Evolutionary conservation across 2,888 invertebrate species (phyloP), one percentile per base, ranked within the genome.

Genomic region (Tinea pellionella): DNA sequence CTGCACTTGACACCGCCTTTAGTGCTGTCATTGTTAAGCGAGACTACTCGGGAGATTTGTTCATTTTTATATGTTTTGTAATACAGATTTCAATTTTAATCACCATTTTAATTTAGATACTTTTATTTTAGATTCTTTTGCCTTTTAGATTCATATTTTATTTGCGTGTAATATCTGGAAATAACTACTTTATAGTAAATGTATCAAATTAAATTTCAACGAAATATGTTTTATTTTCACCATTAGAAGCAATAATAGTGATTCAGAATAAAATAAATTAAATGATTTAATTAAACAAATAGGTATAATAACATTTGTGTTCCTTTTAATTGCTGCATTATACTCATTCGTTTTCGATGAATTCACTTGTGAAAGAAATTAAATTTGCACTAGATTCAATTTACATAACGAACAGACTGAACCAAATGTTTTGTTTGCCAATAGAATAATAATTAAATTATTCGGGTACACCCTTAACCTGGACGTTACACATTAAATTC

Each of bases 361-460:
- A 85, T 80, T 82, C 78, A 76, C 81, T 83, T 80, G 80, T 83
- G 78, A 80, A 84, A 79, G 77, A 75, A 75, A 79, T 83, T 76
- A 81, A 83, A 84, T 83, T 82, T 81, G 74, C 78, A 78, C 79
- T 77, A 80, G 80, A 47, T 83, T 80, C 78, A 79, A 86, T 86
- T 85, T 83, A 77, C 84, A 84, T 86, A 82, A 84, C 81, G 80
- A 79, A 79, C 82, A 78, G 84, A 53, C n/a, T n/a, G n/a, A n/a
- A n/a, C n/a, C n/a, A n/a, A n/a, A n/a, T n/a, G n/a, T n/a, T n/a
- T n/a, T n/a, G n/a, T n/a, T n/a, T n/a, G n/a, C n/a, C n/a, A n/a
- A n/a, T n/a, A n/a, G n/a, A n/a, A n/a, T n/a, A n/a, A n/a, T n/a
- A n/a, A n/a, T n/a, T n/a, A n/a, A n/a, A n/a, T n/a, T n/a, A n/a